Percentiles rank a stretch among this genome's conserved stretches.
phyloP scores from a whole-genome alignment of 2,888 invertebrate genomes.

The Agrenia bidenticulata region DNA sequence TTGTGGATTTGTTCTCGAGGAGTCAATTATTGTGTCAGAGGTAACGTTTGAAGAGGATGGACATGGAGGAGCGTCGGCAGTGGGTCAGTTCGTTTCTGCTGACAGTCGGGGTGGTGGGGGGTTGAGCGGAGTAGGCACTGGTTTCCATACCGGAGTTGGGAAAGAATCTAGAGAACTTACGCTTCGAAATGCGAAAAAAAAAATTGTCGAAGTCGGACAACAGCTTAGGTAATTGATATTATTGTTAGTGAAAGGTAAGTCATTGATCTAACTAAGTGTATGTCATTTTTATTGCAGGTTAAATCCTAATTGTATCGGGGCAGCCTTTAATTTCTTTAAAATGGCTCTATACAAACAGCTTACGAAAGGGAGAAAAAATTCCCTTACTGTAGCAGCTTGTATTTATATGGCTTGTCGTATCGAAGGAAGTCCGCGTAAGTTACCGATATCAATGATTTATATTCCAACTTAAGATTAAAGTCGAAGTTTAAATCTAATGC shows the following conservation, averaged over 20 bases:
- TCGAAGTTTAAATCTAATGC: background rate
- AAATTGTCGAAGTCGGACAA: constrained; percentile 80
- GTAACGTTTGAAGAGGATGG: constrained; percentile 93
- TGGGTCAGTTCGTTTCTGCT: constrained; percentile 90
- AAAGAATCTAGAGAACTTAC: constrained; percentile 92
- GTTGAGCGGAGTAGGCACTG: constrained; percentile 65
- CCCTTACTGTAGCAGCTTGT: constrained; percentile 93
- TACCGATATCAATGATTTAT: background rate
- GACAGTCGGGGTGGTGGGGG: constrained; percentile 83
- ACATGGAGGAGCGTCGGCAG: constrained; percentile 80
- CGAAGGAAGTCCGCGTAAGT: constrained; percentile 86
- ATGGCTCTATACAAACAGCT: constrained; percentile 80
- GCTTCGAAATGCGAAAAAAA: constrained; percentile 79
- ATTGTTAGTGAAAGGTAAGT: background rate
- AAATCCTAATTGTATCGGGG: constrained; percentile 88
- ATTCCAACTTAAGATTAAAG: background rate
- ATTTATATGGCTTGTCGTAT: constrained; percentile 95
- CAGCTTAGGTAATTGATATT: constrained; percentile 65
- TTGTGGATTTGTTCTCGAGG: constrained; percentile 94
- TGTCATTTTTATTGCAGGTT: constrained; percentile 59
- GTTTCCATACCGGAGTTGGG: constrained; percentile 77
- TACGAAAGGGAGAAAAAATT: constrained; percentile 86
- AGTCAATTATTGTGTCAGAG: constrained; percentile 94
- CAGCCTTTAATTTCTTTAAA: constrained; percentile 90
- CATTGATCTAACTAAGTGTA: background rate